Percentiles rank a stretch among this genome's conserved stretches.
Conservation (phyloP, 2,888 invertebrate species). For the Noctua pronuba region DNA sequence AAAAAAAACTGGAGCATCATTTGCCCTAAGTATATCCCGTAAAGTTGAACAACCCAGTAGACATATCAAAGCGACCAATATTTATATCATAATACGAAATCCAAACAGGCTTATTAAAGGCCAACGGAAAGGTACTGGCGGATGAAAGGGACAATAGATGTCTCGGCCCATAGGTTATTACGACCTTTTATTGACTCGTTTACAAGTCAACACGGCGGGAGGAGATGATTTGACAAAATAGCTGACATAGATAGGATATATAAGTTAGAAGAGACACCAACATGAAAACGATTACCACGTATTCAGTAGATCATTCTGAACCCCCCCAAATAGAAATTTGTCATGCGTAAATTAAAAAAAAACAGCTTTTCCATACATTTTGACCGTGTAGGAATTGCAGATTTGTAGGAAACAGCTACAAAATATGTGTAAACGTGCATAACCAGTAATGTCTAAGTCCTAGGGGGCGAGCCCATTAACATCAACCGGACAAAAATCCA, state of each 20-base stretch:
- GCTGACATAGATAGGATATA: neutral
- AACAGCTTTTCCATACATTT: too few relatives aligned
- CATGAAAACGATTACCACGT: neutral
- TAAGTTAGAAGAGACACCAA: neutral
- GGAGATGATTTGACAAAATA: slow-evolving; percentile 41
- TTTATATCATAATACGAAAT: slow-evolving; percentile 15
- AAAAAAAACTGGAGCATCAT: too few relatives aligned
- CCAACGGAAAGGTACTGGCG: slow-evolving; percentile 12
- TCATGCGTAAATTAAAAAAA: too few relatives aligned
- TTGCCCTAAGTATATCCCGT: neutral
- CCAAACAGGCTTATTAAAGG: slow-evolving; percentile 30
- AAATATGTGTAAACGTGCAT: too few relatives aligned
- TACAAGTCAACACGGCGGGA: slow-evolving; percentile 29
- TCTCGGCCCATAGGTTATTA: slow-evolving; percentile 44
- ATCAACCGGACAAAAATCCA: neutral
- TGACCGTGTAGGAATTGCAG: too few relatives aligned
- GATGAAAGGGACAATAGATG: slow-evolving; percentile 33
- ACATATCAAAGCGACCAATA: slow-evolving; percentile 19
- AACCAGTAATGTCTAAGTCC: too few relatives aligned
- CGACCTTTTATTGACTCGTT: slow-evolving; percentile 45
- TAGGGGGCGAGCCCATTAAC: neutral
- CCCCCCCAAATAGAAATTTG: too few relatives aligned
- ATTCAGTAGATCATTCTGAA: neutral
- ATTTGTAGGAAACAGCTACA: too few relatives aligned
- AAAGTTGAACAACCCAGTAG: neutral